Evolutionary conservation across 2,888 invertebrate species (phyloP), one percentile per base, ranked within the genome.

Genomic region (Eudasyphora cyanicolor): DNA sequence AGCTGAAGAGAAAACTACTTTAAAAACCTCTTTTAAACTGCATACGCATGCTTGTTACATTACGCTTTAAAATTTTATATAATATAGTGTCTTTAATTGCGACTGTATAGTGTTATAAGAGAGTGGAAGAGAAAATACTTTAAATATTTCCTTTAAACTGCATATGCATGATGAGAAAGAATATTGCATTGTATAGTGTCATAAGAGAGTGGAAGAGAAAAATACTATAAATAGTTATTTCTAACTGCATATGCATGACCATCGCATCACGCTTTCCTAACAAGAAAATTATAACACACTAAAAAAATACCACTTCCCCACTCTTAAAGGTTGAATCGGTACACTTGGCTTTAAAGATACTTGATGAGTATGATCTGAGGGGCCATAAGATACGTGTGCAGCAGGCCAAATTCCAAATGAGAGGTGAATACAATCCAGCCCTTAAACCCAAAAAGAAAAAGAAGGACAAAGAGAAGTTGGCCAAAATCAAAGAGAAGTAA

Each of bases 401-500:
- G 92, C 94, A 95, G 87, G 99, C 99, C 3, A 95, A 96, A 89
- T 99, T 99, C 91, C 95, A 98, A 92, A 93, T 98, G 94, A 99
- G 99, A 92, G 99, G 98, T 14, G 94, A 94, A 62, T 99, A 97
- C 91, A 97, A 99, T 93, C 99, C 99, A 1, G 94, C 95, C 0
- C 94, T 98, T 76, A 98, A 98, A 91, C 98, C 98, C 0, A 98
- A 97, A 91, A 96, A 96, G 91, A 97, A 96, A 90, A 96, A 95
- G 91, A 97, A 97, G 91, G 97, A 98, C 86, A 95, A 97, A 87
- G 97, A 98, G 86, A 98, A 98, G 90, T 91, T 97, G 76, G 97
- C 97, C 92, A 97, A 97, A 91, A 95, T 96, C 92, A 97, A 99
- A 90, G 97, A 98, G 90, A 98, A 97, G 95, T 96, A 91, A 91